Percentiles rank a stretch among this genome's conserved stretches.
Conservation (phyloP, 1,140 invertebrate genomes). For the Steinernema khuongi region DNA sequence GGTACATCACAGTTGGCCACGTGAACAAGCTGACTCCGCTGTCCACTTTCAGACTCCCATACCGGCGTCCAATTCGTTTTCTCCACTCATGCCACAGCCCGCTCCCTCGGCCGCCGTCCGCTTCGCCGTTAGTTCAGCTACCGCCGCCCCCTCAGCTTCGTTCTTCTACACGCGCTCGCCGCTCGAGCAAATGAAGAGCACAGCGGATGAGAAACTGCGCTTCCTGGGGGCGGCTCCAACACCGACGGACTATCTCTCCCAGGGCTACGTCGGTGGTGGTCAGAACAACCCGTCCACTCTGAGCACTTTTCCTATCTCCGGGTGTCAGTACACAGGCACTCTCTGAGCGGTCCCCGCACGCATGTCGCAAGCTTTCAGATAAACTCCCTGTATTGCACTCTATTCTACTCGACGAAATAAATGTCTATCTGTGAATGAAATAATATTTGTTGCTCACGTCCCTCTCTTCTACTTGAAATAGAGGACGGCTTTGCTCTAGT, state of each 20-base stretch:
- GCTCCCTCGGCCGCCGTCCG: background rate
- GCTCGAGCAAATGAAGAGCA: background rate
- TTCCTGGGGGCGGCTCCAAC: background rate
- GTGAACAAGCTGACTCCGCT: slow-evolving; percentile 9
- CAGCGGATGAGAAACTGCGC: slow-evolving; percentile 2
- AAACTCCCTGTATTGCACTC: background rate
- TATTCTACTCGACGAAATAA: background rate
- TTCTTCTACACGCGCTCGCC: slow-evolving; percentile 10
- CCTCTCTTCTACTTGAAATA: too few relatives aligned
- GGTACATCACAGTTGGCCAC: slow-evolving; percentile 15
- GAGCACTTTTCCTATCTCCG: slow-evolving; percentile 4
- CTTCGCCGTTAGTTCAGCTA: background rate
- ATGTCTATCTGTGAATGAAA: too few relatives aligned
- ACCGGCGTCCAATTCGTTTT: background rate
- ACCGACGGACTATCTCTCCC: slow-evolving; percentile 1
- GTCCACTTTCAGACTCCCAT: slow-evolving; percentile 4
- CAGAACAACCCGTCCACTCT: background rate
- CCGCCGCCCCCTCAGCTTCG: background rate
- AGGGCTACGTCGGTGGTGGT: background rate
- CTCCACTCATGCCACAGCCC: background rate
- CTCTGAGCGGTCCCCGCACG: background rate
- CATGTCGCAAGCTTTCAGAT: background rate
- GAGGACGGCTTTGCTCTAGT: too few relatives aligned
- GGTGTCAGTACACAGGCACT: background rate
- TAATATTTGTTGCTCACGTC: too few relatives aligned